These are phyloP conservation scores for Porites australiensis DNA, from an alignment of 64 coral and sea anemone genomes.

Conservation along the genomic window DNA sequence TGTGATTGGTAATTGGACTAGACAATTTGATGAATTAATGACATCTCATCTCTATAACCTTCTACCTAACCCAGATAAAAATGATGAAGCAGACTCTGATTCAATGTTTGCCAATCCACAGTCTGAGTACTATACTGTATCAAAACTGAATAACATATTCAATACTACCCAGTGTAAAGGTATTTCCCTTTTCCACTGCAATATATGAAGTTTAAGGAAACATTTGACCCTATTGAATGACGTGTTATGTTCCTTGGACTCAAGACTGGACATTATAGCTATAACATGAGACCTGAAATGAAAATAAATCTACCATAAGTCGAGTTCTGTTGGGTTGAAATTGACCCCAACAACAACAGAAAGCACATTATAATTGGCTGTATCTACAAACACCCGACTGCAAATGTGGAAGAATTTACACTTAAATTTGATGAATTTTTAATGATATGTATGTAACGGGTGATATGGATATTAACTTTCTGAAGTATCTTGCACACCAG, in stretches of 20 bases:
- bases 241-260: constrained; percentile 7
- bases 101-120: neutral
- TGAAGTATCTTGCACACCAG: constrained; percentile 45
- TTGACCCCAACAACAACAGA: no score
- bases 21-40: no score
- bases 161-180: constrained; percentile 2
- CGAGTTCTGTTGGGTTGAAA: no score
- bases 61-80: no score
- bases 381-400: no score
- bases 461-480: constrained; percentile 60
- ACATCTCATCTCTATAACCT: no score
- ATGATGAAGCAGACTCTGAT: no score
- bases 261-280: constrained; percentile 11
- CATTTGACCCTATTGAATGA: constrained; percentile 33
- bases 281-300: neutral
- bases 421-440: no score
- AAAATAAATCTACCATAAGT: no score
- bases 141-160: neutral
- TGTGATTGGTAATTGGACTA: no score
- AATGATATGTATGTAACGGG: constrained; percentile 51
- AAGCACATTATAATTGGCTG: no score
- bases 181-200: constrained; percentile 35
- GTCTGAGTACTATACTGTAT: constrained; percentile 27
- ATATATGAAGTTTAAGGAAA: constrained; percentile 51
- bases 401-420: no score